Base-by-base conservation (phyloP, 2,797 vertebrate genomes). In the Myotis planiceps region DNA sequence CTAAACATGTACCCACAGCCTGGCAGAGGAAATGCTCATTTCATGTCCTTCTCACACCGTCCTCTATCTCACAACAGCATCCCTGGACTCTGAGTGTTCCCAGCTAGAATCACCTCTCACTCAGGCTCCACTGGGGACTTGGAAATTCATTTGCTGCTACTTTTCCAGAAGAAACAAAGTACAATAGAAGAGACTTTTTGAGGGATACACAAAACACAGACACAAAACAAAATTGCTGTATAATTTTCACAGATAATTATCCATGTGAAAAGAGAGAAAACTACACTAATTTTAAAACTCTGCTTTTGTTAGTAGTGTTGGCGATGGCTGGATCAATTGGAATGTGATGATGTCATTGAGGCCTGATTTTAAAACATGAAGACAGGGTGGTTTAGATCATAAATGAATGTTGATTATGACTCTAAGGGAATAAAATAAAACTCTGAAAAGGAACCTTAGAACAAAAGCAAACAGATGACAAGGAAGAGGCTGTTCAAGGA, bases 231-330 rank as follows among this genome's bases (percentile, higher is more conserved):
- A 8, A 15, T 68, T 37, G 16, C 9, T 88, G 2, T 58, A 7
- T 4, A 68, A 90, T 86, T 92, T 82, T 88, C 80, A 84, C 12
- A 60, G 27, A 74, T 72, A 45, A 78, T 60, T 95, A 82, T 53
- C 16, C 13, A n/a, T 6, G 27, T 18, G 32, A 39, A 78, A 85
- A 96, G 32, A 72, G 4, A 65, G 19, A 6, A 90, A 91, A 23
- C 9, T 32, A 1, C 55, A 55, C 63, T 68, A 66, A 76, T 39
- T 63, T 58, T 23, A 71, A 96, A 75, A 84, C 14, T 42, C 21
- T 51, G 45, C 27, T 60, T 66, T 86, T 72, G 13, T 63, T 68
- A 47, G 15, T 23, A 0, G 1, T 79, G 18, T 39, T 45, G 34
- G 25, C 55, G 42, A 78, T 13, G 14, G 37, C 8, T 49, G 10